Conservation (phyloP, 2,888 invertebrate genomes). For the Nasonovia ribisnigri region DNA sequence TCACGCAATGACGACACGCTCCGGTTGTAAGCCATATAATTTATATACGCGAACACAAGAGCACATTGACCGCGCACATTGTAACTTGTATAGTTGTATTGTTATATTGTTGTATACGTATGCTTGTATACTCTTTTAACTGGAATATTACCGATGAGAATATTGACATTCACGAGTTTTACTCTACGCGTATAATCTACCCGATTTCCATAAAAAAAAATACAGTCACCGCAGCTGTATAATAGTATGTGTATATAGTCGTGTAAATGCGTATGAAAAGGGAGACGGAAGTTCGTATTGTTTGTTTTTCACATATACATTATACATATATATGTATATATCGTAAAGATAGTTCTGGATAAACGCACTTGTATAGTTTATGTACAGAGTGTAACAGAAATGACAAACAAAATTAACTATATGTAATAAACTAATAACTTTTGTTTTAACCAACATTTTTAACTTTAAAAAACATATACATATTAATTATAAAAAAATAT, state of each 20-base stretch:
- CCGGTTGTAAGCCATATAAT: neutral
- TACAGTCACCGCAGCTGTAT: neutral
- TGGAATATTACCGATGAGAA: neutral
- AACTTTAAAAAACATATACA: neutral
- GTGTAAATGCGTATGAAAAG: too few relatives aligned
- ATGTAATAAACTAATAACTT: neutral
- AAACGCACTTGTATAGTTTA: neutral
- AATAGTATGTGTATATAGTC: neutral
- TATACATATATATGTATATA: too few relatives aligned
- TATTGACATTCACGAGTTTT: neutral
- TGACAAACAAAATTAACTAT: neutral
- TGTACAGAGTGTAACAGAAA: neutral
- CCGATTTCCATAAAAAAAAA: constrained; percentile 10
- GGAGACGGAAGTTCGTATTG: neutral
- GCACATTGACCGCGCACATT: neutral
- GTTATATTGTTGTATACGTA: neutral
- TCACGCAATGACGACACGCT: neutral
- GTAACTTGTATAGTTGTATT: neutral
- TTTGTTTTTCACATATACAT: neutral
- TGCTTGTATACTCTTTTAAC: neutral
- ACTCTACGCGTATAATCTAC: neutral
- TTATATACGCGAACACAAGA: neutral
- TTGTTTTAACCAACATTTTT: neutral
- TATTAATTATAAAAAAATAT: too few relatives aligned
- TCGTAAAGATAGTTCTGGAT: neutral